Base-by-base conservation (phyloP, 2,888 invertebrate genomes). In the Andrena marginata region DNA sequence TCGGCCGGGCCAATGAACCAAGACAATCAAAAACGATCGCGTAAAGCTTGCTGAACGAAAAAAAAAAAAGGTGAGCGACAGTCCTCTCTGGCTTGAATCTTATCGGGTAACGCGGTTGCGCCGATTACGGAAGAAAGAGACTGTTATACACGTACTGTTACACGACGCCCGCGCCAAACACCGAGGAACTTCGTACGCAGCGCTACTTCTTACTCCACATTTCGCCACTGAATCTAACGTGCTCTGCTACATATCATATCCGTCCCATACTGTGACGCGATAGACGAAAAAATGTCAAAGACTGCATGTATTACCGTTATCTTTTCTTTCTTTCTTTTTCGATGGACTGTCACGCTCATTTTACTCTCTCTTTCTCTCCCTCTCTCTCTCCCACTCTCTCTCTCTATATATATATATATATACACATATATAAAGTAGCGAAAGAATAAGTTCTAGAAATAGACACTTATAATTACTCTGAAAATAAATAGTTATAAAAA, bases 401-500 rank as follows among this genome's bases (percentile, higher is more conserved):
- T 42, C 13, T 10, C 13, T 13, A 0, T 35, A 4, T 29, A 4
- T 29, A 29, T 29, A 31, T 31, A 31, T 31, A 42, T 42, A 42
- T 31, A 31, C 6, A 42, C 13, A 42, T 42, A 42, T 42, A 56
- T 23, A 67, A 51, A 82, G 72, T 65, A 82, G 70, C 70, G 56
- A 84, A 78, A 74, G 71, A 51, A 83, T 71, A 67, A 78, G 29
- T 77, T 75, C 89, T 87, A 89, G 33, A 70, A 81, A 85, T 84
- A 82, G 80, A 71, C 42, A 82, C 87, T 89, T 90, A 90, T 71
- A 88, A 87, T 89, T 90, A 91, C 81, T 85, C 83, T 88, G 91
- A 91, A 91, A 93, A 94, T 93, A 93, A 93, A 93, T 93, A 92
- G 90, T 92, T 93, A 93, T 92, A 93, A 93, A 93, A 93, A 93